These are phyloP conservation scores for Pristionchus fissidentatus DNA, from an alignment of 2,888 invertebrate genomes.

Conservation along the genomic window DNA sequence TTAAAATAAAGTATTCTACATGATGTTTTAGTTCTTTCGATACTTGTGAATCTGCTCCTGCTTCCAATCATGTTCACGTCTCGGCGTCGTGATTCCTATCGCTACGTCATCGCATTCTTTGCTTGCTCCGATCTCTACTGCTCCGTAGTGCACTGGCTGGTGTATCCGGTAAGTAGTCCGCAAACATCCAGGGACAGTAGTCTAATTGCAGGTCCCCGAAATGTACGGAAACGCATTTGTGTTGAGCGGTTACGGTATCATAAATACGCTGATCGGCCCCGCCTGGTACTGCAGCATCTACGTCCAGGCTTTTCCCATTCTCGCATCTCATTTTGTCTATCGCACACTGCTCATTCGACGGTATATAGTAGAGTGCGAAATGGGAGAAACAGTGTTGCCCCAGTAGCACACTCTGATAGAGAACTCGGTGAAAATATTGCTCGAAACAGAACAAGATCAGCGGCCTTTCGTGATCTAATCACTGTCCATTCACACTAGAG, in stretches of 20 bases:
- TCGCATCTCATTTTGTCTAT: not conserved
- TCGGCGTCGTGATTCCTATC: not conserved
- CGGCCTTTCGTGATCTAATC: too few species aligned
- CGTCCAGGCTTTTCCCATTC: not conserved
- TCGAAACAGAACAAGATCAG: not conserved
- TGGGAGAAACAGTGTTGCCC: not conserved
- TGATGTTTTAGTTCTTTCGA: not conserved
- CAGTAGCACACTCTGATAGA: too few species aligned
- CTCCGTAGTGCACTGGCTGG: not conserved
- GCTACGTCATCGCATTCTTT: not conserved
- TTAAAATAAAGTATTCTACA: too few species aligned
- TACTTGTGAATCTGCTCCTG: not conserved
- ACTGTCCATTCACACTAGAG: too few species aligned
- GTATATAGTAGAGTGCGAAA: not conserved
- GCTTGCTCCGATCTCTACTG: not conserved
- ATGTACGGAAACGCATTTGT: not conserved
- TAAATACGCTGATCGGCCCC: not conserved
- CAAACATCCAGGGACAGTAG: not conserved
- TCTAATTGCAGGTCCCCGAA: not conserved
- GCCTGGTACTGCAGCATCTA: conserved; percentile 5
- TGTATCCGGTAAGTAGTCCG: not conserved
- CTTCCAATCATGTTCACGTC: not conserved
- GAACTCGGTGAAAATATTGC: not conserved
- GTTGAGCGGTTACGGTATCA: not conserved
- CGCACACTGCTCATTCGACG: not conserved